These are phyloP conservation scores for Bryconaethiops microstoma DNA, from an alignment of 2,797 vertebrate species.

Conservation along the genomic window DNA sequence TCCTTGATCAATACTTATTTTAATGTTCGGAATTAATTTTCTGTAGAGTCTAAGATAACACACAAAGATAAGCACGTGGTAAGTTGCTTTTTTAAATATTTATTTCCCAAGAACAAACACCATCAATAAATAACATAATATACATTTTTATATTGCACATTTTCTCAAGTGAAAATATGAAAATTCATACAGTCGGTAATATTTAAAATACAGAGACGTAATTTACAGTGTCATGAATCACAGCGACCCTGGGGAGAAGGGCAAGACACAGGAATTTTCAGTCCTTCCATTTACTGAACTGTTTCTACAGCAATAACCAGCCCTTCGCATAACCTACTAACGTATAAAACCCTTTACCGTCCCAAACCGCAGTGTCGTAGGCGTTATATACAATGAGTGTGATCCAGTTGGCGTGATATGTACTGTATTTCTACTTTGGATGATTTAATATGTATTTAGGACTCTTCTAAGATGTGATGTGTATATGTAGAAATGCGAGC, in stretches of 20 bases:
- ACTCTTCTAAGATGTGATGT: slow-evolving; percentile 41
- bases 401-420: slow-evolving; percentile 55
- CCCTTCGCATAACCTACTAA: slow-evolving; percentile 73
- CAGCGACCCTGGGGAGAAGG: slow-evolving; percentile 91
- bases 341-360: slow-evolving; percentile 55
- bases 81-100: slow-evolving; percentile 86
- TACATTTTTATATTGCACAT: slow-evolving; percentile 99
- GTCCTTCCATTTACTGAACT: slow-evolving; percentile 84
- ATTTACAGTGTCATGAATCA: slow-evolving; percentile 91
- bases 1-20: neutral
- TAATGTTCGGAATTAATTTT: neutral
- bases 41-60: neutral
- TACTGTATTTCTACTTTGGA: slow-evolving; percentile 57
- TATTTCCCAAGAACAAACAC: slow-evolving; percentile 99
- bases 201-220: slow-evolving; percentile 98
- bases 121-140: slow-evolving; percentile 99
- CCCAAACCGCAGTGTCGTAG: slow-evolving; percentile 54
- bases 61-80: slow-evolving; percentile 32
- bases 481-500: slow-evolving; percentile 57
- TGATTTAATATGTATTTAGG: slow-evolving; percentile 60
- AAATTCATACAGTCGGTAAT: slow-evolving; percentile 96
- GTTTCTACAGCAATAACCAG: slow-evolving; percentile 85
- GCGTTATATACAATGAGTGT: slow-evolving; percentile 65
- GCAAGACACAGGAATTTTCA: slow-evolving; percentile 82
- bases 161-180: slow-evolving; percentile 98